Percentiles rank a stretch among this genome's conserved stretches.
Evolutionary conservation across 1,140 invertebrate species (phyloP).

Genomic region (Neodiprion fabricii): DNA sequence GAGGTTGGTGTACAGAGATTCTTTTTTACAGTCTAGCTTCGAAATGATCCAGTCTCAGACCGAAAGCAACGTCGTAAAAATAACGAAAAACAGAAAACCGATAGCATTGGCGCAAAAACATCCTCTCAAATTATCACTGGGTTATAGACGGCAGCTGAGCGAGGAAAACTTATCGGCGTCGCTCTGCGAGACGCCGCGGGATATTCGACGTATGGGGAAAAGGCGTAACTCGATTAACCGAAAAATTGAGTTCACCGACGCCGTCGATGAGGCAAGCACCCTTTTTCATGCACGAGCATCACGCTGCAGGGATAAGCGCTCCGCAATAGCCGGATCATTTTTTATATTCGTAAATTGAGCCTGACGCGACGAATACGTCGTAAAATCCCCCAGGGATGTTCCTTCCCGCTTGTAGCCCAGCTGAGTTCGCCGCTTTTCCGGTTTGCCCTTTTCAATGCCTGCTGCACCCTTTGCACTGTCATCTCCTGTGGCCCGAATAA

Average conservation of each 20-base stretch:
- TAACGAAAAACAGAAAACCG: too few relatives aligned
- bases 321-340: neutral
- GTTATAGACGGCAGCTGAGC: too few relatives aligned
- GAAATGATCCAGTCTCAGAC: too few relatives aligned
- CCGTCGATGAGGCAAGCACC: neutral
- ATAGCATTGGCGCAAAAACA: too few relatives aligned
- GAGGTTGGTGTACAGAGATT: too few relatives aligned
- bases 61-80: too few relatives aligned
- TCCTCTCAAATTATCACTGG: too few relatives aligned
- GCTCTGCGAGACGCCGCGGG: neutral
- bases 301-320: neutral
- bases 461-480: constrained; percentile 4
- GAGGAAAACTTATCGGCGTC: too few relatives aligned
- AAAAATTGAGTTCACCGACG: neutral
- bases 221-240: constrained; percentile 1
- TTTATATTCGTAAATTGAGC: neutral
- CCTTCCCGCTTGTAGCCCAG: neutral
- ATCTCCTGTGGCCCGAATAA: neutral
- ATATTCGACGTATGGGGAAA: neutral
- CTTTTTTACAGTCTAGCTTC: too few relatives aligned
- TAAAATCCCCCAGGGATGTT: neutral
- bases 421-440: neutral
- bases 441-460: constrained; percentile 7
- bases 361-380: constrained; percentile 2
- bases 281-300: neutral